Percentiles rank a stretch among this genome's conserved stretches.
Evolutionary conservation across 2,888 invertebrate genomes (phyloP).

Genomic region (Oscheius sp.): DNA sequence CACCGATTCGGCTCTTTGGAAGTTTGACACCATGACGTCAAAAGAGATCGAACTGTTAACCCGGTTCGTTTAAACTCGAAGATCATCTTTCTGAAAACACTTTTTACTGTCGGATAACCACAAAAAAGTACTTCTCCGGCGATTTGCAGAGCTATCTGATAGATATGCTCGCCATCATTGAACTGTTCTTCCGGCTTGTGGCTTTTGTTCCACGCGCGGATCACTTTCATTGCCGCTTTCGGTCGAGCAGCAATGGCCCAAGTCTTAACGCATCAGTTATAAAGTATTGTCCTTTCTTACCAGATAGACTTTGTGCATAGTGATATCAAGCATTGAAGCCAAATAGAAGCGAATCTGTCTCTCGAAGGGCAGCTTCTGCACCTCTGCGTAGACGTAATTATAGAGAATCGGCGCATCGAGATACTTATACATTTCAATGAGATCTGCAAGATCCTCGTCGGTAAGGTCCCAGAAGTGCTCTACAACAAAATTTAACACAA

Average conservation of each 20-base stretch:
- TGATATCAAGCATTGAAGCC: not conserved
- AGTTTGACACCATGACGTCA: no score
- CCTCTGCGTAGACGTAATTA: conserved; percentile 6
- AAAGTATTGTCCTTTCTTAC: not conserved
- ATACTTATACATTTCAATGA: not conserved
- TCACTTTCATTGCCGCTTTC: not conserved
- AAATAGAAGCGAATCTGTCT: conserved; percentile 4
- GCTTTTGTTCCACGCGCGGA: not conserved
- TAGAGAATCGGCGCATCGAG: conserved; percentile 4
- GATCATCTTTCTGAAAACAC: no score
- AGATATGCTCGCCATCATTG: no score
- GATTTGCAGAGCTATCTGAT: not conserved
- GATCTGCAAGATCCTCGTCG: not conserved
- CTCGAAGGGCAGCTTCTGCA: conserved; percentile 9
- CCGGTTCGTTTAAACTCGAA: no score
- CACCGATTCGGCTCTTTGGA: no score
- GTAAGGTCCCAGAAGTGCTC: no score
- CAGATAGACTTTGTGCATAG: conserved; percentile 12
- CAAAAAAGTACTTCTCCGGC: not conserved
- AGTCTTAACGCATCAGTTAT: not conserved
- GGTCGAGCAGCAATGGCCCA: not conserved
- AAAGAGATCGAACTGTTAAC: no score
- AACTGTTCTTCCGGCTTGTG: no score
- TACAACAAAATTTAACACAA: not conserved
- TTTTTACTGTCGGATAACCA: no score